Conservation (phyloP, 1,140 invertebrate species). For the Drosophila willistoni region DNA sequence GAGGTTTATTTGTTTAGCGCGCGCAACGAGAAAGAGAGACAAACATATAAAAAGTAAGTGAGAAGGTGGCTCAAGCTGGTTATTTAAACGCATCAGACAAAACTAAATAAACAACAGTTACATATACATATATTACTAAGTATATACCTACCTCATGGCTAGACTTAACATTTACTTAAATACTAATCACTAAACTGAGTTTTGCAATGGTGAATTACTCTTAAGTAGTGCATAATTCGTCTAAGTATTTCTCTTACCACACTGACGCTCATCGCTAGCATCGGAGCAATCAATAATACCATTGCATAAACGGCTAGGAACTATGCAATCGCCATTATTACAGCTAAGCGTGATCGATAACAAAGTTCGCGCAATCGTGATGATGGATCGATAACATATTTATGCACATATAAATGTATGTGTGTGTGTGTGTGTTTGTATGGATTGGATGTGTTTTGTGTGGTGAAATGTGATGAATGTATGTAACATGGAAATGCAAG, state of each 20-base stretch:
- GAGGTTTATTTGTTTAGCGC: constrained; percentile 12
- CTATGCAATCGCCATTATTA: constrained; percentile 83
- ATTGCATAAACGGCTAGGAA: constrained; percentile 86
- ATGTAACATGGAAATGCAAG: constrained; percentile 47
- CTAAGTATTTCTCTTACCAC: constrained; percentile 82
- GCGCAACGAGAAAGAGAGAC: constrained; percentile 43
- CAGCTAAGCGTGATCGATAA: constrained; percentile 58
- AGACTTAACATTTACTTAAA: too few species aligned
- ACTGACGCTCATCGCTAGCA: constrained; percentile 89
- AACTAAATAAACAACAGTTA: neutral
- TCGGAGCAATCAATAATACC: constrained; percentile 88
- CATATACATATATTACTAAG: too few species aligned
- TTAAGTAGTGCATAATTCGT: too few species aligned
- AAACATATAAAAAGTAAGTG: constrained; percentile 25
- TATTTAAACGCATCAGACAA: neutral
- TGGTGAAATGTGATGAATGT: constrained; percentile 20
- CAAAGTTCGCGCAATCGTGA: constrained; percentile 15
- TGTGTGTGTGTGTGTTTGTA: constrained; percentile 26
- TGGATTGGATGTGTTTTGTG: constrained; percentile 34
- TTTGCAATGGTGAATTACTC: too few species aligned
- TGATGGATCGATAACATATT: constrained; percentile 32
- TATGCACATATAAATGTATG: neutral
- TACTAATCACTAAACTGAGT: too few species aligned
- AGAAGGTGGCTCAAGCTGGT: constrained; percentile 22
- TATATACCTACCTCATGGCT: too few species aligned